These are phyloP conservation scores for Drosophila gaucha DNA, from an alignment of 2,888 invertebrate genomes.

Conservation along the genomic window DNA sequence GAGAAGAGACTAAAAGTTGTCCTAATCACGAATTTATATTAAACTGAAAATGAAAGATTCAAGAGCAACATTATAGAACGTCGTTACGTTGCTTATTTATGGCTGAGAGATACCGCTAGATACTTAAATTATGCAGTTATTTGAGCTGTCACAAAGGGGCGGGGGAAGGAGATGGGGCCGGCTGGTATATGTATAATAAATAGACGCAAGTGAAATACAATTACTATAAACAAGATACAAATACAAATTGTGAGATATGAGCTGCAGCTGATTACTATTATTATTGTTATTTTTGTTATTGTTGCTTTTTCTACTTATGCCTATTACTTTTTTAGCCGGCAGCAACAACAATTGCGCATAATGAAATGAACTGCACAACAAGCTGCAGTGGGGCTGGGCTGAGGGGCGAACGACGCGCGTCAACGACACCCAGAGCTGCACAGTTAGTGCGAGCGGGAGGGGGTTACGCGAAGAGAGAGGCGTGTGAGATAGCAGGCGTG, in stretches of 20 bases:
- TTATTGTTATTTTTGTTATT: background rate
- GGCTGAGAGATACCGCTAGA: background rate
- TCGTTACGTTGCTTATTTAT: background rate
- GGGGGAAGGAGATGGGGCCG: background rate
- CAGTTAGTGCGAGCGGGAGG: background rate
- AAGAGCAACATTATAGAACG: too few relatives aligned
- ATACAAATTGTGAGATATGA: background rate
- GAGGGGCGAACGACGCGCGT: constrained; percentile 41
- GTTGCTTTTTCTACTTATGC: too few relatives aligned
- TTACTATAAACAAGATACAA: background rate
- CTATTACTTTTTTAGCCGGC: constrained; percentile 5
- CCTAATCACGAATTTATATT: too few relatives aligned
- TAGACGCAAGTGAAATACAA: too few relatives aligned
- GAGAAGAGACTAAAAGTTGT: too few relatives aligned
- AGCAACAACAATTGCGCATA: constrained; percentile 33
- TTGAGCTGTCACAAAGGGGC: background rate
- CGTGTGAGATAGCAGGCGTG: background rate
- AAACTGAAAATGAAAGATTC: background rate
- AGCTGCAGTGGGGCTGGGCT: constrained; percentile 1
- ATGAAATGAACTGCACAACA: constrained; percentile 27
- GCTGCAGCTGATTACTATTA: background rate
- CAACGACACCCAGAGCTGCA: constrained; percentile 47
- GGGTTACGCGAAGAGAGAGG: background rate
- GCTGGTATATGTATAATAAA: too few relatives aligned
- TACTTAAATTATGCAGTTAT: background rate